These are phyloP conservation scores for Columbina picui DNA, from an alignment of 2,113 vertebrate genomes.

Conservation along the genomic window DNA sequence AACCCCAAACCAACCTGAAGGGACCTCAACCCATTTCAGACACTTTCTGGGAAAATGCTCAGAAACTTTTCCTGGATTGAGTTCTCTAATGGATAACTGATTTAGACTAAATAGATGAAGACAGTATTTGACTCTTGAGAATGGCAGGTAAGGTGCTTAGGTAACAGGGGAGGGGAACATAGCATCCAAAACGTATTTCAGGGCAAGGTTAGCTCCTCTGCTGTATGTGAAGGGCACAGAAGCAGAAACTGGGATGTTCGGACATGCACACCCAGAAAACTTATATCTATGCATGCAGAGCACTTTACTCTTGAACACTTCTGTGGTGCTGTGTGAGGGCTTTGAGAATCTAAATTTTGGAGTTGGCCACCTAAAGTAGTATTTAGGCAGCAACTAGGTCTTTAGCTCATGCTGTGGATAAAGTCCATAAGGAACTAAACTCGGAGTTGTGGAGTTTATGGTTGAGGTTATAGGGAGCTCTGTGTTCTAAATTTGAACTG, in stretches of 20 bases:
- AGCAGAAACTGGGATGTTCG: neutral
- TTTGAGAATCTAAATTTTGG: neutral
- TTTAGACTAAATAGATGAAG: neutral
- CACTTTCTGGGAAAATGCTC: neutral
- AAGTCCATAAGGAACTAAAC: neutral
- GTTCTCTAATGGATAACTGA: neutral
- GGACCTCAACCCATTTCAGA: neutral
- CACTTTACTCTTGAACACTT: neutral
- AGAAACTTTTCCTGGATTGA: neutral
- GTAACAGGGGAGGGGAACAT: neutral
- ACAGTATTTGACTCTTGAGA: neutral
- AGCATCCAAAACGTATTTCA: neutral
- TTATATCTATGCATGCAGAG: neutral
- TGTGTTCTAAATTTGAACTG: constrained; percentile 31
- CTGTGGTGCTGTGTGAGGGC: neutral
- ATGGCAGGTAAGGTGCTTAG: neutral
- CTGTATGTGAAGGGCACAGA: neutral
- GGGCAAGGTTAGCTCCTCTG: neutral
- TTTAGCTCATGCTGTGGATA: neutral
- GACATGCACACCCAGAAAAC: neutral
- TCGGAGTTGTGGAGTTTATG: neutral
- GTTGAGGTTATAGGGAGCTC: neutral
- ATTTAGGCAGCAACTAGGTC: neutral
- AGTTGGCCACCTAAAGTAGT: neutral
- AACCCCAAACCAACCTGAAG: neutral